Percentiles rank a stretch among this genome's conserved stretches.
Conservation (phyloP, 2,113 vertebrate species). For the Stigmatopora nigra region DNA sequence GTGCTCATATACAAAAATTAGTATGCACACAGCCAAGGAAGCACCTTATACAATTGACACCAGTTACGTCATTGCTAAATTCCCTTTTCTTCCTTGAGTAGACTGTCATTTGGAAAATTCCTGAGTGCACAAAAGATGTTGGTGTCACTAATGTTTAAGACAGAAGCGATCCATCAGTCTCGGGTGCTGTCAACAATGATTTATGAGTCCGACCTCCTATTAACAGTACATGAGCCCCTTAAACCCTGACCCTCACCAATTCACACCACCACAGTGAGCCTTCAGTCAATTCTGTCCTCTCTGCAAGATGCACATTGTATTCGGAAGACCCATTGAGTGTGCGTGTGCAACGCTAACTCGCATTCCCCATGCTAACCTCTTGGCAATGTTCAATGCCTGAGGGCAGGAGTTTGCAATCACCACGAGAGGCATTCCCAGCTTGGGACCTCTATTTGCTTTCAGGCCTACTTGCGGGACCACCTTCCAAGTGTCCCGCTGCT, state of each 20-base stretch:
- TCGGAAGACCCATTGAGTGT: neutral
- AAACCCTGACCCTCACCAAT: constrained; percentile 62
- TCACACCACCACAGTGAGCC: constrained; percentile 60
- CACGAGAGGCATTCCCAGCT: constrained; percentile 61
- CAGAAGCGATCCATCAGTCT: constrained; percentile 36
- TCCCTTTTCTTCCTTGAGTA: neutral
- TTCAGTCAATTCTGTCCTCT: constrained; percentile 33
- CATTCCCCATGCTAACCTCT: constrained; percentile 23
- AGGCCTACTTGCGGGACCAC: constrained; percentile 55
- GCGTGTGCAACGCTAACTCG: constrained; percentile 35
- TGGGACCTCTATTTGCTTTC: constrained; percentile 74
- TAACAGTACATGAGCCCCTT: constrained; percentile 69
- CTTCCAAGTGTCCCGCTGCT: constrained; percentile 73
- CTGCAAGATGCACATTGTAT: constrained; percentile 47
- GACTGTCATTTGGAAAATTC: neutral
- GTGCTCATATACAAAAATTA: neutral
- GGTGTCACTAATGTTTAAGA: constrained; percentile 27
- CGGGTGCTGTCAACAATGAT: constrained; percentile 59
- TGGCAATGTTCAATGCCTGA: constrained; percentile 12
- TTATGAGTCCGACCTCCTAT: constrained; percentile 58
- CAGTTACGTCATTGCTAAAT: neutral
- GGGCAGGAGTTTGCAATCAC: constrained; percentile 18
- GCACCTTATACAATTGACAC: neutral
- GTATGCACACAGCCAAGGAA: neutral
- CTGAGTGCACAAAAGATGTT: neutral